A percentile compares a stretch with the other conserved stretches of the same genome.
phyloP scores from a whole-genome alignment of 2,113 vertebrate genomes.

The Alethe diademata region DNA sequence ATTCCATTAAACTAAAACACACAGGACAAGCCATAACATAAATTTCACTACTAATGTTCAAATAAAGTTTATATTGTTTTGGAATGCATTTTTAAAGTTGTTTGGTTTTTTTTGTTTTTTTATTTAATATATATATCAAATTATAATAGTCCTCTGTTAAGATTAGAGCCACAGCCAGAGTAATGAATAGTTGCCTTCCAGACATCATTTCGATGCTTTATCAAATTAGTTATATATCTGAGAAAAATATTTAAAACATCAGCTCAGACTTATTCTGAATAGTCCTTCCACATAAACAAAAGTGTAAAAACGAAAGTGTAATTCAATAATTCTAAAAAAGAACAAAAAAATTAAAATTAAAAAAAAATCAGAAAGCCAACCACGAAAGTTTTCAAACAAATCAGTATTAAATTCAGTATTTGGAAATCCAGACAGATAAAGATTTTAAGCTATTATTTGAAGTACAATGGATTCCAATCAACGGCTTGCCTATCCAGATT shows the following conservation, averaged over 20 bases:
- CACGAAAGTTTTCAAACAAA: not conserved
- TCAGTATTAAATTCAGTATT: not conserved
- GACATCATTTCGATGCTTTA: not conserved
- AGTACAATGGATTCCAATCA: not conserved
- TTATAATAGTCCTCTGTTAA: not conserved
- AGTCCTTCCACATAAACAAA: not conserved
- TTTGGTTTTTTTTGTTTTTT: not conserved
- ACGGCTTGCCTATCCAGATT: not conserved
- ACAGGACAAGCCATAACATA: not conserved
- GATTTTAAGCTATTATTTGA: not conserved
- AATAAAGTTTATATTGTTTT: not conserved
- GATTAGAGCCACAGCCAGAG: not conserved
- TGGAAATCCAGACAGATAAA: not conserved
- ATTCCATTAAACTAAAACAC: not conserved
- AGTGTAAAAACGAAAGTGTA: not conserved
- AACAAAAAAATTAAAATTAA: not conserved
- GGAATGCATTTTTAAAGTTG: not conserved
- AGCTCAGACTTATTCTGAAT: not conserved
- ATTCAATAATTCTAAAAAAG: not conserved
- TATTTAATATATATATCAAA: not conserved
- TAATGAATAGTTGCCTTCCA: constrained; percentile 7
- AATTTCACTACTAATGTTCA: not conserved
- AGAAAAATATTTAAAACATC: not conserved
- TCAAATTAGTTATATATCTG: not conserved
- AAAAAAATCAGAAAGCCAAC: not conserved